phyloP scores from a whole-genome alignment of 2,888 invertebrate species.

The Xiphydria camelus region DNA sequence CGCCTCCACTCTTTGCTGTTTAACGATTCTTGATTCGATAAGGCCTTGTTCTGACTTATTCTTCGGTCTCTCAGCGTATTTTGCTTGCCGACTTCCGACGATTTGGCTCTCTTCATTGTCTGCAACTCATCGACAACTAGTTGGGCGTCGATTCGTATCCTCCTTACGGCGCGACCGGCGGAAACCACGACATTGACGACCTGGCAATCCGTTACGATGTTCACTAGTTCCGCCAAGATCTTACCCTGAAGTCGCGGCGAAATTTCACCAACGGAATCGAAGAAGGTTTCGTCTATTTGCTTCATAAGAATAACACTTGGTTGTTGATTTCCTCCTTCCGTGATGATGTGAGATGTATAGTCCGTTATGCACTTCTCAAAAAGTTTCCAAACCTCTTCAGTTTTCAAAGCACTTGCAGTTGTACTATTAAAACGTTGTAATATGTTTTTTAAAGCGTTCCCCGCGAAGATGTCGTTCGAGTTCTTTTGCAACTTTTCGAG shows the following conservation, averaged over 20 bases:
- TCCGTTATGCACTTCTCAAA: constrained; percentile 63
- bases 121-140: constrained; percentile 65
- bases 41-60: constrained; percentile 53
- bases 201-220: constrained; percentile 49
- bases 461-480: constrained; percentile 39
- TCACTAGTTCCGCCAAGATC: constrained; percentile 40
- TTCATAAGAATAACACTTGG: constrained; percentile 62
- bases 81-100: constrained; percentile 7
- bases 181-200: constrained; percentile 52
- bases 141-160: constrained; percentile 67
- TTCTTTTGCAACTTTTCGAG: constrained; percentile 47
- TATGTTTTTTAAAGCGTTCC: constrained; percentile 40
- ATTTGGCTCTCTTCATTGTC: constrained; percentile 61
- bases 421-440: constrained; percentile 62
- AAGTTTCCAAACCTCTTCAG: constrained; percentile 63
- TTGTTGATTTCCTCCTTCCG: constrained; percentile 55
- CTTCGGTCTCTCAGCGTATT: constrained; percentile 9
- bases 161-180: constrained; percentile 68
- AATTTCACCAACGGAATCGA: constrained; percentile 42
- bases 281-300: constrained; percentile 63
- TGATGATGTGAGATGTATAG: constrained; percentile 57
- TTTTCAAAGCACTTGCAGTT: constrained; percentile 61
- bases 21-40: constrained; percentile 66
- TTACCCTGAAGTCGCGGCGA: constrained; percentile 33
- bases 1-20: constrained; percentile 75